A percentile compares a stretch with the other conserved stretches of the same genome.
Conservation (phyloP, 2,797 vertebrate species). For the Pipistrellus pygmaeus region DNA sequence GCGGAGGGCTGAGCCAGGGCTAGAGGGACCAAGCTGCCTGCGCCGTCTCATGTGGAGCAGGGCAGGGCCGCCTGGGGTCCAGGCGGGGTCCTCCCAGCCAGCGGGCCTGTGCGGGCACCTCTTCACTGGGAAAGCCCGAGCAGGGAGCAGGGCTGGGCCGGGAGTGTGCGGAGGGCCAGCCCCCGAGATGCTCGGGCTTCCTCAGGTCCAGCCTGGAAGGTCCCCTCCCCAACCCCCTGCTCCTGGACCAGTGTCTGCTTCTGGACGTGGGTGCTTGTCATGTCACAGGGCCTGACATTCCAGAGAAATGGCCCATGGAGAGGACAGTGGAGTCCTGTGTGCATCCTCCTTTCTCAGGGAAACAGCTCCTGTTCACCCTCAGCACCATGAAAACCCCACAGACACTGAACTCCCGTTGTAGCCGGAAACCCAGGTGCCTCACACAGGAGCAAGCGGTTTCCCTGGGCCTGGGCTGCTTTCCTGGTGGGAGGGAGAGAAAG, state of each 20-base stretch:
- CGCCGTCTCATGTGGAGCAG: too few species aligned
- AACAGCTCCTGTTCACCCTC: not conserved
- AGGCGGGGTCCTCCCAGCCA: too few species aligned
- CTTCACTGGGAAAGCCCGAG: too few species aligned
- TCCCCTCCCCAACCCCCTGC: not conserved
- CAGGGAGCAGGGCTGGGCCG: not conserved
- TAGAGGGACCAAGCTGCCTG: too few species aligned
- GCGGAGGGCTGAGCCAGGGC: too few species aligned
- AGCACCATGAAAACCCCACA: slow-evolving; percentile 6
- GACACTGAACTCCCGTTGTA: slow-evolving; percentile 2
- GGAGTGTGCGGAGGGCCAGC: not conserved
- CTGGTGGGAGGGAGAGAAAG: not conserved
- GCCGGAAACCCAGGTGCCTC: slow-evolving; percentile 36
- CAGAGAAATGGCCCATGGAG: not conserved
- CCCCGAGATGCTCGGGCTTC: not conserved
- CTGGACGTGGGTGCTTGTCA: not conserved
- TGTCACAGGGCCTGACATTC: not conserved
- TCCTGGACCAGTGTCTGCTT: not conserved
- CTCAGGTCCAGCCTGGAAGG: too few species aligned
- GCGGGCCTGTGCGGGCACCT: too few species aligned
- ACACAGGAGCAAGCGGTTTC: not conserved
- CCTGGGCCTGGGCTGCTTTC: not conserved
- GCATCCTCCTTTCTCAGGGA: not conserved
- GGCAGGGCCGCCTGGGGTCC: too few species aligned
- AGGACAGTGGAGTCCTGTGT: slow-evolving; percentile 1